Base-by-base conservation (phyloP, 2,113 vertebrate genomes). In the Chlamydotis undulata region DNA sequence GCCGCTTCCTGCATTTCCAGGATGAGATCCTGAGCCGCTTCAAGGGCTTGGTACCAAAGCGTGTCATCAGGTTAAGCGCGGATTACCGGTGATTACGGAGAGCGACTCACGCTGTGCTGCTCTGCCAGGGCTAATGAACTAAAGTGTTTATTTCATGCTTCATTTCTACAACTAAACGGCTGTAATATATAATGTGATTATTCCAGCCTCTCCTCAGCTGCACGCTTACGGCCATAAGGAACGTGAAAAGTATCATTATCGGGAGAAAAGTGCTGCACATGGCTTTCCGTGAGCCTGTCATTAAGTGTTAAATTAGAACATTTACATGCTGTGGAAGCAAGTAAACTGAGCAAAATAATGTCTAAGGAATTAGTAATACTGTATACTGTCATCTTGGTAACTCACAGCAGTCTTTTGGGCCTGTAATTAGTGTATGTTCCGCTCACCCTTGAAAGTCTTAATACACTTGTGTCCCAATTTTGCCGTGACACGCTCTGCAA, bases 71-170 rank as follows among this genome's bases (percentile, higher is more conserved):
- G 35, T 39, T 83, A 31, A 71, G 68, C 82, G 5, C 3, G 84
- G 81, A 56, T 94, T 89, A 57, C 70, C 50, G 53, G 18, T 87
- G 96, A 89, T 95, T 68, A 70, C 53, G 50, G 87, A 17, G 12
- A 92, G 84, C 83, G 77, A 7, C 91, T 87, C 94, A 83, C 59
- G 31, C 92, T 39, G 76, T 55, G 84, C 80, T 74, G 3, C 96
- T 65, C 33, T 17, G 41, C 74, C 57, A 50, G 90, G 91, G 88
- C 92, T 97, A 92, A 97, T 91, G 94, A 97, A 91, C 88, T 79
- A 23, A 91, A 96, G 89, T 96, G 95, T 97, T 98, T 96, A 96
- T 97, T 97, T 97, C 95, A 94, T 94, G 97, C 96, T 96, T 80
- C 91, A 95, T 97, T 97, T 97, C 95, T 93, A 86, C 67, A 64